Conservation (phyloP, 2,113 vertebrate genomes). For the Uria aalge region DNA sequence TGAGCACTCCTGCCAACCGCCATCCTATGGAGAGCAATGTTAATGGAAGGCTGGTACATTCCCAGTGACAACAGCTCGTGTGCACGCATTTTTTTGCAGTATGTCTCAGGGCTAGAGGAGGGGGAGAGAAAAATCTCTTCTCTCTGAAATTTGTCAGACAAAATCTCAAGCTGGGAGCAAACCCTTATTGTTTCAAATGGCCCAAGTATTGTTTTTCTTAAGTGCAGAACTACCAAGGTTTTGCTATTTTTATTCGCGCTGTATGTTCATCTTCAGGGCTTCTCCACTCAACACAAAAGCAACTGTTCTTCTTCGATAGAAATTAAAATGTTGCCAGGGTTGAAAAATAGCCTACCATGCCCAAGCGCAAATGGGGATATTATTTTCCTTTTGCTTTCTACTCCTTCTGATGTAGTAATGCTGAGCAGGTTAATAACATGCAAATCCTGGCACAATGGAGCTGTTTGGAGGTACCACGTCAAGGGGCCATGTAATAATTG, state of each 20-base stretch:
- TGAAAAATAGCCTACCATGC: not conserved
- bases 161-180: conserved; percentile 41
- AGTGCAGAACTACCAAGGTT: not conserved
- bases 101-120: conserved; percentile 6
- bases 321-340: not conserved
- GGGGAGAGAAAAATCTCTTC: not conserved
- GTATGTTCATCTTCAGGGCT: not conserved
- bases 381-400: conserved; percentile 14
- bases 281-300: not conserved
- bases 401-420: not conserved
- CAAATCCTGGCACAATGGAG: conserved; percentile 28
- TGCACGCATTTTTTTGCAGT: conserved; percentile 2
- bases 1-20: conserved; percentile 59
- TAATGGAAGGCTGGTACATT: conserved; percentile 61
- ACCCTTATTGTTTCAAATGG: not conserved
- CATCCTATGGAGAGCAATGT: conserved; percentile 47
- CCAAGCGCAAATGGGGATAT: not conserved
- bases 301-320: not conserved
- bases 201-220: not conserved
- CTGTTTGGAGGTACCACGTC: conserved; percentile 11
- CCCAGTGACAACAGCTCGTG: conserved; percentile 33
- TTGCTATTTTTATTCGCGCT: not conserved
- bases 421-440: conserved; percentile 33
- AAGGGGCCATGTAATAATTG: not conserved
- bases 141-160: conserved; percentile 43